Percentiles rank a stretch among this genome's conserved stretches.
Evolutionary conservation across 2,113 vertebrate species (phyloP).

Genomic region (Macrotus californicus): DNA sequence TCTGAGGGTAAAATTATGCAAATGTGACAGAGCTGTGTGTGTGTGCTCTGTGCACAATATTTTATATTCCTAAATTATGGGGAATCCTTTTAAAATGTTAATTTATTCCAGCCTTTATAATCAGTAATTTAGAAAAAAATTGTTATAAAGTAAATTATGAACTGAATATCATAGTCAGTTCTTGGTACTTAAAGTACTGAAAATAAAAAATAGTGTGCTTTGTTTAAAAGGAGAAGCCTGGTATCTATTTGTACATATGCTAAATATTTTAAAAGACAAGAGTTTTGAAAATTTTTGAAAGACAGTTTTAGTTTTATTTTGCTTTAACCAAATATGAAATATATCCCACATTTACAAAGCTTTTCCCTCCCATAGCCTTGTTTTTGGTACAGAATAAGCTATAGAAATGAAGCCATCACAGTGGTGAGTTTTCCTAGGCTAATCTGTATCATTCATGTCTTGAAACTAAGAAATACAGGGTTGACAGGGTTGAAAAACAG

Average conservation of each 20-base stretch:
- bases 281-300: slow-evolving; percentile 79
- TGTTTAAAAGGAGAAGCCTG: slow-evolving; percentile 75
- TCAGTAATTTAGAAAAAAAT: slow-evolving; percentile 81
- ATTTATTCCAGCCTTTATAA: slow-evolving; percentile 86
- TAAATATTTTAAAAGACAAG: slow-evolving; percentile 76
- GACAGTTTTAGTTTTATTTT: slow-evolving; percentile 75
- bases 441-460: slow-evolving; percentile 41
- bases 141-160: slow-evolving; percentile 77
- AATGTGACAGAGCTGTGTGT: slow-evolving; percentile 56
- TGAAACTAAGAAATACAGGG: slow-evolving; percentile 49
- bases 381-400: slow-evolving; percentile 61
- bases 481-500: slow-evolving; percentile 44
- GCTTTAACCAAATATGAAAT: slow-evolving; percentile 88
- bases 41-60: slow-evolving; percentile 71
- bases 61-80: slow-evolving; percentile 70
- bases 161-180: slow-evolving; percentile 75
- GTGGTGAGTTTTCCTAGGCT: slow-evolving; percentile 56
- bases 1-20: slow-evolving; percentile 66
- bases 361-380: not conserved
- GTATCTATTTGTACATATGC: slow-evolving; percentile 80
- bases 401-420: slow-evolving; percentile 60
- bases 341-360: slow-evolving; percentile 59
- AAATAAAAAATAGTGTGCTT: slow-evolving; percentile 77
- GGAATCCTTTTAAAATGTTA: slow-evolving; percentile 73
- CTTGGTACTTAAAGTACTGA: slow-evolving; percentile 89